Percentiles rank a stretch among this genome's conserved stretches.
Conservation (phyloP, 2,888 invertebrate species). For the Drosophila greeni region DNA sequence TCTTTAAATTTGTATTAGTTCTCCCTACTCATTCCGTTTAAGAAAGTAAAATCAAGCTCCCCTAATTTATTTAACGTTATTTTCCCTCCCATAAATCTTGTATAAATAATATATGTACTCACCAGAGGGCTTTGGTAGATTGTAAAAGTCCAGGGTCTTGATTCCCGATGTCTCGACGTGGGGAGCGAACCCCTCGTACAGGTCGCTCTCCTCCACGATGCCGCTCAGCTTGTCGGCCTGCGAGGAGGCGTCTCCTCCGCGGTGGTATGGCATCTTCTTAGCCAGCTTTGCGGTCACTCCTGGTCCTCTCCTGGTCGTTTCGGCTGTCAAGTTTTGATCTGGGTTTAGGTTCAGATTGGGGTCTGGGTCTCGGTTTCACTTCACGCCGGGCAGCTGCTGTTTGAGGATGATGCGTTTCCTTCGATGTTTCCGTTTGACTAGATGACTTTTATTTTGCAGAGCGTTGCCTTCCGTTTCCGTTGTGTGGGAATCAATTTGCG, state of each 20-base stretch:
- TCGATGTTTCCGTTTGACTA: constrained; percentile 64
- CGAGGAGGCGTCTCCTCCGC: constrained; percentile 75
- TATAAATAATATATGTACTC: constrained; percentile 43
- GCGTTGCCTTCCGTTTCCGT: constrained; percentile 11
- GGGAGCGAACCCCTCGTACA: constrained; percentile 88
- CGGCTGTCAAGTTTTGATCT: constrained; percentile 24
- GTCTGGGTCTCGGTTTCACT: constrained; percentile 15
- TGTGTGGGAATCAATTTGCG: constrained; percentile 18
- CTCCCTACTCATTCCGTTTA: not conserved
- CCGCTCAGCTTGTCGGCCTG: constrained; percentile 85
- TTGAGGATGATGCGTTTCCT: constrained; percentile 21
- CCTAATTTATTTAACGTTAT: not conserved
- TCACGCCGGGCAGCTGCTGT: constrained; percentile 19
- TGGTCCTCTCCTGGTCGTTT: not conserved
- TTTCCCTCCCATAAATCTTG: not conserved
- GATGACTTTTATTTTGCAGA: constrained; percentile 48
- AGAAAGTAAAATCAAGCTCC: not conserved
- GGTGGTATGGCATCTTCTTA: constrained; percentile 78
- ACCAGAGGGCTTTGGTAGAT: constrained; percentile 77
- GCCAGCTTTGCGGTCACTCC: constrained; percentile 51
- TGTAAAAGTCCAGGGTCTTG: constrained; percentile 79
- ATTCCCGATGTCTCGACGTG: constrained; percentile 90
- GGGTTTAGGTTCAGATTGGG: constrained; percentile 9
- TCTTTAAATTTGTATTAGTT: not conserved
- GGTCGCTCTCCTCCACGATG: constrained; percentile 87